Evolutionary conservation across 2,888 invertebrate species (phyloP), one percentile per base, ranked within the genome.

Genomic region (Epirrhoe tristata): DNA sequence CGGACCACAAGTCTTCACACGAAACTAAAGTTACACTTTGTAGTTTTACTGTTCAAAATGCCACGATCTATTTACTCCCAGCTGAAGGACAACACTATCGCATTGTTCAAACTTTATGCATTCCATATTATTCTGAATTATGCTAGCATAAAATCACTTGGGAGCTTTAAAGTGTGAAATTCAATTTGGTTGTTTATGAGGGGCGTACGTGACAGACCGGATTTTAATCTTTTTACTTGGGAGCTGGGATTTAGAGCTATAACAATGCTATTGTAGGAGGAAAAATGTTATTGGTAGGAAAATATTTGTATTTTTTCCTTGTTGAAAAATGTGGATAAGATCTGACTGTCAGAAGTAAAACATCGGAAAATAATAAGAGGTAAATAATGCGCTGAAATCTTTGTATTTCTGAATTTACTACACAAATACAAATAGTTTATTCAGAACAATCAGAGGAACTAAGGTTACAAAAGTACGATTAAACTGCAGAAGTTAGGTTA

Each of bases 81-180:
- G 58, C 57, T 52, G 12, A 51, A 36, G 56, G 36, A 43, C 59
- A 58, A 66, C 67, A 64, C 61, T 64, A 68, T 67, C 58, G 61
- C 73, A 65, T 73, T 72, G 76, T 76, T 74, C 63, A 75, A 76
- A 78, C 74, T 78, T 78, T 74, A 77, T 74, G 77, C 76, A 75
- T 73, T 74, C 74, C 74, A 72, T 73, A 77, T 79, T 76, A 76
- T 74, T 69, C 70, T 64, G 71, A 73, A 77, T 77, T 73, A 82
- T 77, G 76, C 74, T 62, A 67, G 74, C 76, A 73, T 77, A 78
- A 80, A 82, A 79, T 77, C 76, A 78, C 78, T 81, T 78, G 70
- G 72, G 64, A 74, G 76, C 78, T 78, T 80, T 78, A 80, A 75
- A 70, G 77, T 76, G 78, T 76, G 67, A 79, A 78, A 82, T 82